These are phyloP conservation scores for Byasa hedistus DNA, from an alignment of 2,888 invertebrate species.

Conservation along the genomic window DNA sequence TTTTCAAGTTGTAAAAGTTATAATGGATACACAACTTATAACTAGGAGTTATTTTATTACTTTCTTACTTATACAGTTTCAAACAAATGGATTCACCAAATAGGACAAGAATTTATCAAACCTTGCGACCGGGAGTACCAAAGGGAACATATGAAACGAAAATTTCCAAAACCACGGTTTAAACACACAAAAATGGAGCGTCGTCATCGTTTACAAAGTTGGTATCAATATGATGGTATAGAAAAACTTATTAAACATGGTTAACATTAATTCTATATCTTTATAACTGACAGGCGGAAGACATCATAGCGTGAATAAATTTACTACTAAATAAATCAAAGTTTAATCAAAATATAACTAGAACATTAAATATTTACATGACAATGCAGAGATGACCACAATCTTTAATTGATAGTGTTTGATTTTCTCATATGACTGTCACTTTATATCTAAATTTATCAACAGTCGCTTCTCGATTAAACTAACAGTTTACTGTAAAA, in stretches of 20 bases:
- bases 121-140: constrained; percentile 82
- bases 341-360: too few relatives aligned
- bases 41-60: not conserved
- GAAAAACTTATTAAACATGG: not conserved
- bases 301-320: not conserved
- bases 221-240: constrained; percentile 1
- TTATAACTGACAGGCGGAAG: not conserved
- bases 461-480: not conserved
- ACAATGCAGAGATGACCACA: not conserved
- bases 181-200: constrained; percentile 45
- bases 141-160: constrained; percentile 54
- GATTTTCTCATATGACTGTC: not conserved
- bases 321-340: too few relatives aligned
- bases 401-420: not conserved
- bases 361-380: not conserved
- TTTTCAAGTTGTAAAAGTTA: too few relatives aligned
- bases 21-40: not conserved
- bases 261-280: not conserved
- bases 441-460: not conserved
- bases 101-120: constrained; percentile 90
- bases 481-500: not conserved
- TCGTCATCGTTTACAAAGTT: not conserved
- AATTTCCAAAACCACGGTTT: constrained; percentile 52
- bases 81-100: constrained; percentile 96
- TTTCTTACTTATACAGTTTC: constrained; percentile 79